Evolutionary conservation across 2,888 invertebrate species (phyloP).

Genomic region (Tryphoninae sp.): DNA sequence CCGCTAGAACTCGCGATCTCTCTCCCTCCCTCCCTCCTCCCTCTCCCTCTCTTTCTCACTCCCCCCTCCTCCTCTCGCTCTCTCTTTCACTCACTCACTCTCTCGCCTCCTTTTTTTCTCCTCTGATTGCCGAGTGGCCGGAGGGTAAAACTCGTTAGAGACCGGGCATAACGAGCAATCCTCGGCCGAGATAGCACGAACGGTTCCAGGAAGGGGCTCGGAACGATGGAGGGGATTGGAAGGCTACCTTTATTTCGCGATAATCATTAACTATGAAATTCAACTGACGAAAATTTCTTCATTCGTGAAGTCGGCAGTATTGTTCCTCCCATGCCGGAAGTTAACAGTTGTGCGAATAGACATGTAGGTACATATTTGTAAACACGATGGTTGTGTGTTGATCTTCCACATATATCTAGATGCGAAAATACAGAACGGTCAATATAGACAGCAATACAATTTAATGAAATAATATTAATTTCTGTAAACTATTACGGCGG

Average conservation of each 20-base stretch:
- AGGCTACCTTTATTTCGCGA: conserved; percentile 50
- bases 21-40: neutral
- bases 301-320: conserved; percentile 50
- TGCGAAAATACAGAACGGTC: too few species aligned
- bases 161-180: conserved; percentile 69
- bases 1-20: conserved; percentile 39
- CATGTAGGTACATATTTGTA: neutral
- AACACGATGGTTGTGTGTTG: neutral
- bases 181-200: conserved; percentile 43
- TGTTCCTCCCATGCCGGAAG: conserved; percentile 51
- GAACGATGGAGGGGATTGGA: conserved; percentile 19
- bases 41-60: neutral
- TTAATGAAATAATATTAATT: too few species aligned
- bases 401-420: too few species aligned
- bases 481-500: too few species aligned
- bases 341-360: conserved; percentile 43
- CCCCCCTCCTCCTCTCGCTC: conserved; percentile 39
- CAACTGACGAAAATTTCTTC: conserved; percentile 54
- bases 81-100: neutral
- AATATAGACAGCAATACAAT: too few species aligned
- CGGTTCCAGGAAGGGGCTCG: neutral
- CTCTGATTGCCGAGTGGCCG: conserved; percentile 63
- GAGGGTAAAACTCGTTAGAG: conserved; percentile 68
- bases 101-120: conserved; percentile 43
- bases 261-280: conserved; percentile 69